Evolutionary conservation across 2,797 vertebrate genomes (phyloP).

Genomic region (Hipposideros larvatus): DNA sequence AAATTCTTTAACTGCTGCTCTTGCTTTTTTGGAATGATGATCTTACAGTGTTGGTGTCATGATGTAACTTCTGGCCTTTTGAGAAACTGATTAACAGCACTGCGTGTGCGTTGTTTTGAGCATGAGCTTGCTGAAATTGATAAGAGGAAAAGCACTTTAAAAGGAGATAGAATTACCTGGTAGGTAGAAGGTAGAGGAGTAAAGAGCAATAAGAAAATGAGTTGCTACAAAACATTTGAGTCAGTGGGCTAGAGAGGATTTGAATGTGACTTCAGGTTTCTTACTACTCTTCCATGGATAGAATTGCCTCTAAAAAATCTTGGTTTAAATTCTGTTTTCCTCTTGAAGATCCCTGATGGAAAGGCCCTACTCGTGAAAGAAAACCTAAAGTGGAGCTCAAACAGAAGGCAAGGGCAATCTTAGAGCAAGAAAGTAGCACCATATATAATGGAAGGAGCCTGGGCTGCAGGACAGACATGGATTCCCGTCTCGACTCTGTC

Average conservation of each 20-base stretch:
- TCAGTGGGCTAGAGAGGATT: neutral
- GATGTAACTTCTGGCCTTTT: conserved; percentile 69
- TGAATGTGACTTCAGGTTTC: conserved; percentile 51
- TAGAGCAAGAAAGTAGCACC: neutral
- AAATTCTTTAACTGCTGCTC: conserved; percentile 45
- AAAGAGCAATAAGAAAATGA: conserved; percentile 66
- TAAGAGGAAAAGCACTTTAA: conserved; percentile 29
- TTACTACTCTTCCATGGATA: neutral
- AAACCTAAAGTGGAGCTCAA: neutral
- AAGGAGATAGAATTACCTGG: conserved; percentile 58
- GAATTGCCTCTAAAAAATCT: conserved; percentile 29
- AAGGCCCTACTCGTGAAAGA: conserved; percentile 1
- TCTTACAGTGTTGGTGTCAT: conserved; percentile 20
- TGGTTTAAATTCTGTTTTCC: conserved; percentile 55
- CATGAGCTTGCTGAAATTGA: conserved; percentile 49
- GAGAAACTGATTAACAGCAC: conserved; percentile 62
- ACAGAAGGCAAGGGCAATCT: neutral
- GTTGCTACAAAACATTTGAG: conserved; percentile 54
- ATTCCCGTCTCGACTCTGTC: neutral
- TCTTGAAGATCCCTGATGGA: conserved; percentile 13
- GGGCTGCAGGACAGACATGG: neutral
- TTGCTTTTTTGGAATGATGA: conserved; percentile 55
- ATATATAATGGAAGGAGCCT: neutral
- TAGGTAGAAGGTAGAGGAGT: conserved; percentile 1
- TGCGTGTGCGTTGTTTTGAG: conserved; percentile 56